phyloP scores from a whole-genome alignment of 2,888 invertebrate genomes.

The Coelopa pilipes region DNA sequence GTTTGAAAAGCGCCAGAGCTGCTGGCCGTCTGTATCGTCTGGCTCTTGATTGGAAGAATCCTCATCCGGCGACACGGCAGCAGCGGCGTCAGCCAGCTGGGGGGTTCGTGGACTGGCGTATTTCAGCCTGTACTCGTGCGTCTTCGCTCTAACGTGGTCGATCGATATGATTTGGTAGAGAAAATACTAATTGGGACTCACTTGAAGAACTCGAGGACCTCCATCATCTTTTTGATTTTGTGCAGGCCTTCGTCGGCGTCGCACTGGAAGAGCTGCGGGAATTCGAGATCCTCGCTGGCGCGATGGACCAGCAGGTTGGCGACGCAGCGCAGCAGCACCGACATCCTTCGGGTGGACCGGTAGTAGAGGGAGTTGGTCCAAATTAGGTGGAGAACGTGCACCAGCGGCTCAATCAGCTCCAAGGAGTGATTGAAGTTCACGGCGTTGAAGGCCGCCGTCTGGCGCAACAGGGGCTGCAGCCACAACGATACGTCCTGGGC shows the following conservation, averaged over 20 bases:
- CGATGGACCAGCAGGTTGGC: slow-evolving; percentile 84
- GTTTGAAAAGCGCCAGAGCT: slow-evolving; percentile 79
- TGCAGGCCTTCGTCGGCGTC: slow-evolving; percentile 80
- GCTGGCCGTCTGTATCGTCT: slow-evolving; percentile 50
- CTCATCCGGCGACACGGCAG: not conserved
- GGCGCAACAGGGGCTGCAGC: slow-evolving; percentile 76
- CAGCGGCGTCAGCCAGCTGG: not conserved
- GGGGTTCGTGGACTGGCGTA: slow-evolving; percentile 47
- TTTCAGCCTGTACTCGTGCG: slow-evolving; percentile 58
- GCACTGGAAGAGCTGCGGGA: slow-evolving; percentile 82
- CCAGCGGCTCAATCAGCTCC: slow-evolving; percentile 73
- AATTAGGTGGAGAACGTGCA: slow-evolving; percentile 86
- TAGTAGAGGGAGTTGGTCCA: slow-evolving; percentile 89
- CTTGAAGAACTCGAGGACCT: slow-evolving; percentile 72
- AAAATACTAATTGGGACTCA: slow-evolving; percentile 61
- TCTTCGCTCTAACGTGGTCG: slow-evolving; percentile 50
- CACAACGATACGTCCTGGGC: slow-evolving; percentile 86
- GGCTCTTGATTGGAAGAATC: not conserved
- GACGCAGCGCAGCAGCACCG: slow-evolving; percentile 81
- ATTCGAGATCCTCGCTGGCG: slow-evolving; percentile 81
- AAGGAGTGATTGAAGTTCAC: slow-evolving; percentile 76
- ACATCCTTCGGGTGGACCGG: slow-evolving; percentile 73
- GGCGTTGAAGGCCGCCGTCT: slow-evolving; percentile 71
- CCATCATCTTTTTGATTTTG: slow-evolving; percentile 71
- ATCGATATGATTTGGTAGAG: not conserved